Conservation (phyloP, 2,797 vertebrate species). For the Pithecia hirsuta region DNA sequence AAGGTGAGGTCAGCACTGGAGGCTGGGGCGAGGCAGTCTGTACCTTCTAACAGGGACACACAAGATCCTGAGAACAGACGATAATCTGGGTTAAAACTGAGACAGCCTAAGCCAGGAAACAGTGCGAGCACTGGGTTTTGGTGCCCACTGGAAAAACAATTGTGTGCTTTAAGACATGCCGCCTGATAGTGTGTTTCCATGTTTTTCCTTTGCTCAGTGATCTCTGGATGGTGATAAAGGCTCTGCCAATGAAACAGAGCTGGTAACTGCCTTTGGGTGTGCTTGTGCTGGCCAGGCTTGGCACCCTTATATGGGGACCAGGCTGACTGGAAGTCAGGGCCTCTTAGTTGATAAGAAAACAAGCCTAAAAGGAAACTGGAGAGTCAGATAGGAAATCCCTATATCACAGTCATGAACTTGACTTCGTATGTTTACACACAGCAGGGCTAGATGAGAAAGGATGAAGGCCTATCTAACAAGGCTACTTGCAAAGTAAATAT, state of each 20-base stretch:
- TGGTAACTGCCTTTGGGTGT: background rate
- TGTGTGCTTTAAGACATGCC: background rate
- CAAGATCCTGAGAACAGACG: rapidly evolving
- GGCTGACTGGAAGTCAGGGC: background rate
- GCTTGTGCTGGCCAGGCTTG: background rate
- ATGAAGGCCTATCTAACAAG: background rate
- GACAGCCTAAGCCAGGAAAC: background rate
- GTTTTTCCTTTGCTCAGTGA: background rate
- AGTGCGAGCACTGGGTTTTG: rapidly evolving
- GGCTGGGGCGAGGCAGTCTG: background rate
- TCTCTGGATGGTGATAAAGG: background rate
- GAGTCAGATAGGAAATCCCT: background rate
- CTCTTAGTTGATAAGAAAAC: background rate
- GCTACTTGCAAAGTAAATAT: background rate
- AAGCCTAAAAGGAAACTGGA: background rate
- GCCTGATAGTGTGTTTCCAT: background rate
- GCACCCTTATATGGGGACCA: background rate
- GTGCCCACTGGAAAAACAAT: background rate
- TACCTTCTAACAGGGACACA: background rate
- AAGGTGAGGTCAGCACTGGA: rapidly evolving
- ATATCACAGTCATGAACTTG: background rate
- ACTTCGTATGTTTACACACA: background rate
- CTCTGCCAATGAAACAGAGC: background rate
- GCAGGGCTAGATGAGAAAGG: background rate
- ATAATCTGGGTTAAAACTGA: background rate